Evolutionary conservation across 2,113 vertebrate species (phyloP).

Genomic region (Cyrtonyx montezumae): DNA sequence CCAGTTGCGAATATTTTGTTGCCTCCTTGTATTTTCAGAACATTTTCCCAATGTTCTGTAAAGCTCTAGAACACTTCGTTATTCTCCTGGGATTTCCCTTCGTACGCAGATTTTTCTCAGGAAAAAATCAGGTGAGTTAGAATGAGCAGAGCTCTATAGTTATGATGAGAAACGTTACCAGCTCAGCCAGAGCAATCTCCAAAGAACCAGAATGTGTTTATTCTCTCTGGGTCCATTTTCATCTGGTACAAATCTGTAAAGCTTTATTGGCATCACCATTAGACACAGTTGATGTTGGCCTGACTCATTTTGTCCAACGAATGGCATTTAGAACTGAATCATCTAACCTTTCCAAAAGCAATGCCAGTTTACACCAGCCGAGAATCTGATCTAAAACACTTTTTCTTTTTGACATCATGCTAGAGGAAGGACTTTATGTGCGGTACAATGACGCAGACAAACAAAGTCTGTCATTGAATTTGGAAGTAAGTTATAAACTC

Average conservation of each 20-base stretch:
- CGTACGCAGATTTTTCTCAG: not conserved
- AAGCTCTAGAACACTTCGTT: not conserved
- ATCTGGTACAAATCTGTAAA: not conserved
- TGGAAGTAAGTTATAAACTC: constrained; percentile 49
- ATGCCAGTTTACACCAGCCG: not conserved
- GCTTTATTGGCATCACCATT: not conserved
- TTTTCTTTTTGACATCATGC: constrained; percentile 14
- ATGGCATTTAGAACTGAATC: constrained; percentile 8
- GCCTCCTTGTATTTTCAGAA: not conserved
- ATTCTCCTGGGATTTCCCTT: not conserved
- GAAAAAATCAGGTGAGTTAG: not conserved
- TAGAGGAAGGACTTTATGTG: constrained; percentile 35
- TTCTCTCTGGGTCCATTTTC: not conserved
- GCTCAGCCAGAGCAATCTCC: not conserved
- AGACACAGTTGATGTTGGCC: not conserved
- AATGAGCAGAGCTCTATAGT: not conserved
- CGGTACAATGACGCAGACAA: constrained; percentile 5
- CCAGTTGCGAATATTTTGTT: not conserved
- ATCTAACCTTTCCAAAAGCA: not conserved
- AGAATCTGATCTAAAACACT: not conserved
- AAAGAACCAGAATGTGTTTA: too few relatives aligned
- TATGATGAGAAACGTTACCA: not conserved
- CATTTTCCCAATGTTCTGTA: not conserved
- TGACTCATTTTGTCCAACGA: constrained; percentile 16
- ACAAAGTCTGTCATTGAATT: constrained; percentile 20